Base-by-base conservation (phyloP, 2,113 vertebrate species). In the Limnothrissa miodon region DNA sequence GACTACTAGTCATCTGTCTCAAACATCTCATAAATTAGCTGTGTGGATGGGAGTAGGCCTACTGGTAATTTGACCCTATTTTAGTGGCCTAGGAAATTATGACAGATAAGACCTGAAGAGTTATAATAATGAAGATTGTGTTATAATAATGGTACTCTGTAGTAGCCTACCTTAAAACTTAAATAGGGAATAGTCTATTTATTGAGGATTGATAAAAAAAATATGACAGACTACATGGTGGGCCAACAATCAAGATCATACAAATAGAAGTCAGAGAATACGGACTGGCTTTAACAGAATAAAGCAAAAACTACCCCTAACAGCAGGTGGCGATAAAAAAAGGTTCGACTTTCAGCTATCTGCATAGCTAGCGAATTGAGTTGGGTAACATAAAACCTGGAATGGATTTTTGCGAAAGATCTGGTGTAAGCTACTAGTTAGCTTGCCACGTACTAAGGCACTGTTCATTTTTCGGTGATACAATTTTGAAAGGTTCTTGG, bases 281-380 rank as follows among this genome's bases (percentile, higher is more conserved):
- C 46, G 6, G 42, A 42, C 42, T 25, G 42, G 42, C 42, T 42
- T 2, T 42, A 51, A 19, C 48, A 6, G 42, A 42, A 42, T 2
- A 42, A 48, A 42, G 15, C 66, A 80, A 56, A 33, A 74, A 36
- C 66, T 33, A 74, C 66, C 25, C 66, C 66, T 74, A 74, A 74
- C 66, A 74, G 66, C 33, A 74, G 66, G 66, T 74, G 66, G 66
- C 66, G 66, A 74, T 74, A 74, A 13, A 74, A 51, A 74, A 74
- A 36, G 66, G 66, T 74, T 74, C 29, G 79, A 33, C 46, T 25
- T 83, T 78, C 25, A 36, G 33, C 70, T 48, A 78, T 46, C 78
- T 45, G 45, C 39, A 11, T 45, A 23, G 62, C 51, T 51, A 48
- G 29, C 33, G 39, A 74, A 74, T 74, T 29, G 59, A 36, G 66